Base-by-base conservation (phyloP, 2,113 vertebrate genomes). In the Danionella cerebrum region DNA sequence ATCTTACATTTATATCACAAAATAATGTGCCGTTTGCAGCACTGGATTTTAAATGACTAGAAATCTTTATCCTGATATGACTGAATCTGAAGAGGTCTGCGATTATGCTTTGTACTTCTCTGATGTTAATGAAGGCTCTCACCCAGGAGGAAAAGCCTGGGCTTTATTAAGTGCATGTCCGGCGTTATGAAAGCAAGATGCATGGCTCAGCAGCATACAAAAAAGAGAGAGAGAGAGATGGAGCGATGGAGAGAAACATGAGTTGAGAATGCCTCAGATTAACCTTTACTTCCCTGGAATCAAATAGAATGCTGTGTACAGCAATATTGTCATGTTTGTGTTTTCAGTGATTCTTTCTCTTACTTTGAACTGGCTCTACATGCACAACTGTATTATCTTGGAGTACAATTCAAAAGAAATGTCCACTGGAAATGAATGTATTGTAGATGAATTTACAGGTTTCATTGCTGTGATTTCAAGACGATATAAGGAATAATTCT, bases 121-220 rank as follows among this genome's bases (percentile, higher is more conserved):
- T 48, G 8, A 33, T 38, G 22, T n/a, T 14, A 39, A 36, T 48
- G 42, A 65, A 50, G 21, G 62, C 44, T 45, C 42, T 41, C 22
- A 48, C 33, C 22, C 25, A 36, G 7, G 51, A 54, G 42, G 51
- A 48, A 64, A 57, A 11, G n/a, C 57, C 65, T 68, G 45, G 75
- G 70, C 66, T 74, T 70, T 76, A 81, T 79, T 66, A 79, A 84
- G 76, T 73, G 54, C 77, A 78, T 76, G 75, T 76, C 72, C 79
- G 76, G 65, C 79, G 62, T 76, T 76, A 72, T 75, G 65, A 82
- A 78, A 81, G 77, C 75, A 76, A 70, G 59, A 53, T 67, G 1
- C 74, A 73, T 66, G 21, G 45, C 62, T 57, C 64, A 65, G 54
- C 35, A 73, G 55, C 53, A 52, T 60, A 33, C 50, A 24, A 31